phyloP scores from a whole-genome alignment of 2,113 vertebrate species.

The Patagioenas fasciata region DNA sequence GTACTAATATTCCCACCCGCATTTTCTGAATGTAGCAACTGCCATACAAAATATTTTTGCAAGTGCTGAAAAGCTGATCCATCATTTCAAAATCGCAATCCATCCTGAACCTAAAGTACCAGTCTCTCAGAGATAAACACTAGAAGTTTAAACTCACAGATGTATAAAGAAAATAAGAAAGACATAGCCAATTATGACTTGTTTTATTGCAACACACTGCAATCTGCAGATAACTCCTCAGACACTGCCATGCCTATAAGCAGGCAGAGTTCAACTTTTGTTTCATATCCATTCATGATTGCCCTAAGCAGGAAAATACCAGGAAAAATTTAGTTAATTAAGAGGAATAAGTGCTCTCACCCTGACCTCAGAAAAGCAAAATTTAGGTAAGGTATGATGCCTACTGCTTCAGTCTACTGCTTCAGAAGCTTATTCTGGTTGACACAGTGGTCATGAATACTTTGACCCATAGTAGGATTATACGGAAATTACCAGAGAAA shows the following conservation, averaged over 20 bases:
- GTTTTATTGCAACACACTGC: background rate
- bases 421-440: background rate
- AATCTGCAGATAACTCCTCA: background rate
- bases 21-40: background rate
- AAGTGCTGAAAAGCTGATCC: background rate
- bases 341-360: background rate
- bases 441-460: background rate
- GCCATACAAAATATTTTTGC: background rate
- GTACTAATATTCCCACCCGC: background rate
- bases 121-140: background rate
- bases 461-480: background rate
- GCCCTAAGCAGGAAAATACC: background rate
- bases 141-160: background rate
- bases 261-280: background rate
- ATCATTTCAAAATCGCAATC: background rate
- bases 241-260: background rate
- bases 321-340: background rate
- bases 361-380: background rate
- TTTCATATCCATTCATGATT: background rate
- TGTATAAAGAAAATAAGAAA: background rate
- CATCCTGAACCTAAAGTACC: background rate
- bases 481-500: background rate
- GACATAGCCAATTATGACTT: background rate
- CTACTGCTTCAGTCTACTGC: background rate
- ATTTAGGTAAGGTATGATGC: background rate